Evolutionary conservation across 2,888 invertebrate species (phyloP).

Genomic region (Amiota communis): DNA sequence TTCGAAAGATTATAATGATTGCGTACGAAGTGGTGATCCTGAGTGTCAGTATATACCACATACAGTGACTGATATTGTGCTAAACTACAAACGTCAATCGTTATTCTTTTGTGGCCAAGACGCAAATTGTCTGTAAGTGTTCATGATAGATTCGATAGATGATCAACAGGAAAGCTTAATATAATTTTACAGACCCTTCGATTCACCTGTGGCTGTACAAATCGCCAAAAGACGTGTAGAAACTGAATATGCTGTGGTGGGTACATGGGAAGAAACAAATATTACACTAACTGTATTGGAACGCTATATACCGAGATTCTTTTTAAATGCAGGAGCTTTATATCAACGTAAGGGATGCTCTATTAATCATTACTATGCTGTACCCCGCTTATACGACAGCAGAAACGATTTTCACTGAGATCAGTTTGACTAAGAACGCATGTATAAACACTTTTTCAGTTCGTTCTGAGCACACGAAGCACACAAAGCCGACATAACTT

Average conservation of each 20-base stretch:
- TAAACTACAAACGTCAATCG: constrained; percentile 88
- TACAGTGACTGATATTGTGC: constrained; percentile 85
- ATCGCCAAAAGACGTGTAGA: constrained; percentile 89
- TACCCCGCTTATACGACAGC: too few species aligned
- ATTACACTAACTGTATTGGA: constrained; percentile 88
- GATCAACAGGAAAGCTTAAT: not conserved
- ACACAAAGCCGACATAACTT: too few species aligned
- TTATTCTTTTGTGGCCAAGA: constrained; percentile 94
- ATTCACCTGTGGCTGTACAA: constrained; percentile 86
- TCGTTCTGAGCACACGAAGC: too few species aligned
- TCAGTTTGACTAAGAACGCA: too few species aligned
- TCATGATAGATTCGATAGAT: not conserved
- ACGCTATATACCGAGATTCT: constrained; percentile 87
- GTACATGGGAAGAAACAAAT: constrained; percentile 90
- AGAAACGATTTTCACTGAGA: too few species aligned
- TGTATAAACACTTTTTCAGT: too few species aligned
- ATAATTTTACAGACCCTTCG: constrained; percentile 81
- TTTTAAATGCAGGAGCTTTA: constrained; percentile 82
- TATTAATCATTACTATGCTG: constrained; percentile 62
- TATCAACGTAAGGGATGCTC: constrained; percentile 80
- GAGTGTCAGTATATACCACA: constrained; percentile 88
- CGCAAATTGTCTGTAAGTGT: constrained; percentile 84
- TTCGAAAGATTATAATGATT: constrained; percentile 90
- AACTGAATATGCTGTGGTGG: constrained; percentile 89
- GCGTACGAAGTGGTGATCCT: constrained; percentile 85